Base-by-base conservation (phyloP, 2,888 invertebrate species). In the Drosophila buzzatii region DNA sequence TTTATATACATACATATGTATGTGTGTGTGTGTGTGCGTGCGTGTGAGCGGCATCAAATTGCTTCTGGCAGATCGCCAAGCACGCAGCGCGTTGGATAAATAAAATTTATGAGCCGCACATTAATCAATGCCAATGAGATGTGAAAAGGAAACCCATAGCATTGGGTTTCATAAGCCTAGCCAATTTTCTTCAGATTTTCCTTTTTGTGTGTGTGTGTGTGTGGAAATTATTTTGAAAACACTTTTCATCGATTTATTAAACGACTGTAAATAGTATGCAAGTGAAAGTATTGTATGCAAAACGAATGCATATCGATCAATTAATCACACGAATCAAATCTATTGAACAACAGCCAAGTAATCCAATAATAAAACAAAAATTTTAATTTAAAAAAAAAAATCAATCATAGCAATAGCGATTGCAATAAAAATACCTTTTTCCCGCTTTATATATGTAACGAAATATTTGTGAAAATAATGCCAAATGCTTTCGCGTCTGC, bases 251-350 rank as follows among this genome's bases (percentile, higher is more conserved):
- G 57, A 44, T 52, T 52, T 52, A n/a, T 23, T 33, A 14, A 56
- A 23, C 37, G 37, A 37, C 27, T 64, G 47, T 3, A 20, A 61
- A 65, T 37, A 20, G 20, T 20, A n/a, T 64, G 51, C 57, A 66
- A 45, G 69, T 60, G 69, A 69, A 69, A 69, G 69, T 58, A 12
- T 33, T 49, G 10, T 60, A 69, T 66, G 67, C 59, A 69, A 59
- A 69, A 53, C 37, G 37, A 51, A 12, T 53, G 23, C 16, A 51
- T 39, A 58, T 53, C 41, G 59, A 58, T 58, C 33, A 63, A 47
- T 59, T 51, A 52, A 58, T 49, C 20, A n/a, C 39, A 45, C 53
- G 6, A 45, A 45, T 39, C 64, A 23, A 39, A 51, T 69, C 33
- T 41, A 31, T 14, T 12, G 12, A 47, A 44, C 52, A 53, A 39